Conservation (phyloP, 2,888 invertebrate species). For the Rosalia funebris region DNA sequence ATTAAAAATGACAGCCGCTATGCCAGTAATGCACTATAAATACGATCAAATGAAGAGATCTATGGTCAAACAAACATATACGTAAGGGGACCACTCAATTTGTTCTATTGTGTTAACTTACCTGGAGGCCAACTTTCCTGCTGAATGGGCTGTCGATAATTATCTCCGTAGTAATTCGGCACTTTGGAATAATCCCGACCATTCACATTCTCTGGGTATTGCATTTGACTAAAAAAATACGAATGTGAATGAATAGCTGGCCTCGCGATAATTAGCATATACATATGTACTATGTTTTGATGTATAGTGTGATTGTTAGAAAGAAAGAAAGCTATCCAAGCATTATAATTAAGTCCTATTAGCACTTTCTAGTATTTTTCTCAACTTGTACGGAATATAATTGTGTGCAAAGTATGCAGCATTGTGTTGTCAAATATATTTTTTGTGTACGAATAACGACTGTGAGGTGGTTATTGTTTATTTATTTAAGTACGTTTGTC, state of each 20-base stretch:
- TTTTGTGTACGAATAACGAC: neutral
- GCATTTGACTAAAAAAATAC: constrained; percentile 51
- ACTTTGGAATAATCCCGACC: constrained; percentile 43
- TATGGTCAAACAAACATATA: too few species aligned
- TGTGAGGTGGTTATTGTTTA: constrained; percentile 1
- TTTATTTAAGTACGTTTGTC: constrained; percentile 10
- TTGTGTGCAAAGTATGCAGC: constrained; percentile 4
- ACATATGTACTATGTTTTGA: constrained; percentile 16
- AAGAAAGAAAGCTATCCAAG: constrained; percentile 51
- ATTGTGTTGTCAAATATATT: constrained; percentile 17
- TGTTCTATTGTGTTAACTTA: too few species aligned
- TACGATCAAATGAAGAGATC: too few species aligned
- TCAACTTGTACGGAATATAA: constrained; percentile 31
- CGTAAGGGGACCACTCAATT: too few species aligned
- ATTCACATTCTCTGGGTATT: constrained; percentile 48
- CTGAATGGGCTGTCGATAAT: constrained; percentile 53
- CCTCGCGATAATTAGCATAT: constrained; percentile 6
- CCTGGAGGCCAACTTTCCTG: constrained; percentile 50
- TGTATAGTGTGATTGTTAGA: constrained; percentile 34
- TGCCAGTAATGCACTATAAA: too few species aligned
- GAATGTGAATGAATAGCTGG: constrained; percentile 8
- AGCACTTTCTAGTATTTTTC: constrained; percentile 23
- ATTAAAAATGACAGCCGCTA: too few species aligned
- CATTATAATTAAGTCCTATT: constrained; percentile 31
- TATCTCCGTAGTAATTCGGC: constrained; percentile 54